Evolutionary conservation across 2,888 invertebrate species (phyloP), one percentile per base, ranked within the genome.

Genomic region (Galeopsomyia nigrocyanea): DNA sequence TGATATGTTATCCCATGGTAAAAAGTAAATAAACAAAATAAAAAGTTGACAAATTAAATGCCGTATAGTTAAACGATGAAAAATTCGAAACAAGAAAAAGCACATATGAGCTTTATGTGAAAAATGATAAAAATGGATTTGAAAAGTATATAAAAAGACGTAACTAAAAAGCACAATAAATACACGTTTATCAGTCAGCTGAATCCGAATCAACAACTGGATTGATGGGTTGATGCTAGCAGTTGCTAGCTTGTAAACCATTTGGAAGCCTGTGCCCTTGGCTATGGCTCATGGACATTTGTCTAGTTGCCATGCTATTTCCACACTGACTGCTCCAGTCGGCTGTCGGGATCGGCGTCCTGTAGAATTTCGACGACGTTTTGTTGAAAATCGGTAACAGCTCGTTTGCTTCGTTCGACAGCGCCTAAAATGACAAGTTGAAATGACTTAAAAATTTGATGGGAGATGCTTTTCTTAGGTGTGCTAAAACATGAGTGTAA

Each of bases 341-440:
- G 17, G 93, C 95, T 0, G 94, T 92, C 68, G 94, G 94, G 19
- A 93, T 89, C 2, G 93, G 90, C 0, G 94, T 92, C 67, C 91
- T 90, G 88, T 99, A 99, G 87, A 96, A 95, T 85, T 93, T 94
- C 9, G 94, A 93, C 13, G 97, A 96, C 0, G 98, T 97, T 81
- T 96, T 95, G 88, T 99, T 99, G 90, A 97, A 99, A 77, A 99
- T 94, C 0, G 99, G 99, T 68, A 99, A 89, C 58, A 98, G 89
- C 84, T 99, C 99, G 88, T 96, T 98, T 0, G 99, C 99, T 88
- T 99, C 99, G 87, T 96, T 95, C 3, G 97, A 94, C 71, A 98
- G 88, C 0, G 98, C 97, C 97, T 98, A 87, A 2, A 83, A 82
- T 31, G 22, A 71, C 61, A 50, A 17, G 73, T 22, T 60, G 62